Base-by-base conservation (phyloP, 2,888 invertebrate genomes). In the Drosophila affinis region DNA sequence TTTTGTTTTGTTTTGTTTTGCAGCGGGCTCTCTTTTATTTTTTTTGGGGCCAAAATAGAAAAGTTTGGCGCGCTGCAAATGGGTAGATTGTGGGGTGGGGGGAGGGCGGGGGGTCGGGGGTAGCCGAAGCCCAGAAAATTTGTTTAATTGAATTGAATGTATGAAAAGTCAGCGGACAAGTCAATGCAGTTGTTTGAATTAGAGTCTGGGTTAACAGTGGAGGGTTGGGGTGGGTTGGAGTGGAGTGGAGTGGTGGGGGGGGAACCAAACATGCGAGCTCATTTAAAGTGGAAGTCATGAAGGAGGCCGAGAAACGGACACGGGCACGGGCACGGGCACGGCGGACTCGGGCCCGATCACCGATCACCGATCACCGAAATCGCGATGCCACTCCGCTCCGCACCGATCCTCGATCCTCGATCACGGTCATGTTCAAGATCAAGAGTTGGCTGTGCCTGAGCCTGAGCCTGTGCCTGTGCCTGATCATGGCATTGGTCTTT, bases 71-170 rank as follows among this genome's bases (percentile, higher is more conserved):
- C 69, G 53, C 72, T 67, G 85, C 79, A 77, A 73, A 77, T 72
- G 73, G 81, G 71, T 39, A 7, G 14, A 39, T 39, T 39, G n/a
- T n/a, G n/a, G n/a, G 24, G 24, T 24, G 24, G 24, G 24, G 24
- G 24, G 24, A 24, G 21, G 21, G 3, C 21, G 3, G 21, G n/a
- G 39, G 18, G 18, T 18, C 1, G 18, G 18, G n/a, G 39, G 39
- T 7, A 39, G n/a, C n/a, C 80, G 39, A 7, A n/a, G n/a, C n/a
- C 83, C 75, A 75, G 77, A 76, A 77, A 81, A 81, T 81, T 82
- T 82, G 82, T 82, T 82, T 82, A 82, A 82, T 82, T 82, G 82
- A 82, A 87, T 87, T 81, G 87, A 87, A 82, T 82, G 81, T 86
- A 86, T 87, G 76, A 61, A 76, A 57, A 64, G 62, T 74, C 84